Base-by-base conservation (phyloP, 2,797 vertebrate species). In the Staurois parvus region DNA sequence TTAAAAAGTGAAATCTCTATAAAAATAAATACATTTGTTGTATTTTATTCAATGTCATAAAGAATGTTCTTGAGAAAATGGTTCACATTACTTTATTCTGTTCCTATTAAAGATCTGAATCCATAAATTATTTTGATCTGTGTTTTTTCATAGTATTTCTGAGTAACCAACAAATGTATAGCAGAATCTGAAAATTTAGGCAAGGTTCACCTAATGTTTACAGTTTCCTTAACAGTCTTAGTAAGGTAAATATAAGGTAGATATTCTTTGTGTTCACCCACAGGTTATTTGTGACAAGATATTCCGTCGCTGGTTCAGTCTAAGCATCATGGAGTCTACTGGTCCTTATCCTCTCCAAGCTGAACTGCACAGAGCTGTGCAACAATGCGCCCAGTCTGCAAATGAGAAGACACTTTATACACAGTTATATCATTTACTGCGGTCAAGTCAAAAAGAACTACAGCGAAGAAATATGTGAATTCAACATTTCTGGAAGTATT, bases 221-320 rank as follows among this genome's bases (percentile, higher is more conserved):
- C 7, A 45, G 42, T 13, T 45, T 45, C 13, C 13, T 12, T 45
- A 12, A 45, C 17, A 19, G 15, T 52, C 48, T 52, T 52, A 17
- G 17, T 21, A 13, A 52, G 12, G 13, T 12, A 45, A 13, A 12
- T n/a, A 52, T 52, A 24, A 24, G 21, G n/a, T 7, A 59, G 6
- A 59, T 59, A 24, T 59, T 59, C 6, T 26, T 66, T 66, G n/a
- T 66, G 11, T 72, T 80, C 89, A 80, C 79, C 15, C 92, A 59
- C 52, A 99, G 98, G 97, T 98, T 74, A 95, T 99, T 62, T 99
- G 98, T 92, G 97, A 98, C 93, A 99, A 99, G 92, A 99, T 99
- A 88, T 99, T 99, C 90, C 92, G 95, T 3, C 95, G 90, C 0
- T 98, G 97, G 97, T 98, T 99, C 85, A 96, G 95, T 82, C 94